A percentile compares a stretch with the other conserved stretches of the same genome.
These are phyloP conservation scores for Ptychochromis oligacanthus DNA, from an alignment of 2,113 vertebrate species.

Conservation along the genomic window DNA sequence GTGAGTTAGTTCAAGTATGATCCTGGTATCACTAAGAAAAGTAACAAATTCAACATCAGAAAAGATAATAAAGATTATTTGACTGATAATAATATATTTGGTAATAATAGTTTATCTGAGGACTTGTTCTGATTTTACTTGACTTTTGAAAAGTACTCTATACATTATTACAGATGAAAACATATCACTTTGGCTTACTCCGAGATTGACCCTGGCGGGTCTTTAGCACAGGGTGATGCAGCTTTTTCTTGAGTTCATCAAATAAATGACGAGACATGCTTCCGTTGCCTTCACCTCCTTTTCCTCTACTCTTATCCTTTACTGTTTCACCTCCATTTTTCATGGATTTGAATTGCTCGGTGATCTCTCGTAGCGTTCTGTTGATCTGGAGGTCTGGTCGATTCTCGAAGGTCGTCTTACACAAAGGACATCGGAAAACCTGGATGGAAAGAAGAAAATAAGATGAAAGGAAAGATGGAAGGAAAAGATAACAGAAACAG, in stretches of 20 bases:
- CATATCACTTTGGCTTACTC: neutral
- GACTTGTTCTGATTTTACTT: neutral
- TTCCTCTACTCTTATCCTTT: constrained; percentile 10
- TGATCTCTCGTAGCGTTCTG: constrained; percentile 79
- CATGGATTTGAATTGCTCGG: constrained; percentile 74
- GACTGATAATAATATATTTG: too few relatives aligned
- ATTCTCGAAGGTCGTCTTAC: constrained; percentile 76
- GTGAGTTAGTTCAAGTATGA: too few relatives aligned
- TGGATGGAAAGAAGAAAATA: neutral
- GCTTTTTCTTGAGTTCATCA: constrained; percentile 51
- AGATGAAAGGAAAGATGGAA: neutral
- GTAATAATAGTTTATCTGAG: neutral
- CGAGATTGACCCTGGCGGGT: neutral
- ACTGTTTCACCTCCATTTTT: neutral
- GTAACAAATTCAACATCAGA: too few relatives aligned
- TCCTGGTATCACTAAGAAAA: too few relatives aligned
- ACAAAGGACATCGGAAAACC: constrained; percentile 77
- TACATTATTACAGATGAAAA: neutral
- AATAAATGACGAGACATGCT: constrained; percentile 16
- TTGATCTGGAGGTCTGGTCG: constrained; percentile 79
- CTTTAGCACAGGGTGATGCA: neutral
- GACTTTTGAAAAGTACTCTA: neutral
- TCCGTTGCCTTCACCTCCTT: neutral
- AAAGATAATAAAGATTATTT: neutral
- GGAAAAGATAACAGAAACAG: too few relatives aligned